Evolutionary conservation across 2,113 vertebrate genomes (phyloP), one percentile per base, ranked within the genome.

Genomic region (Laticauda colubrina): DNA sequence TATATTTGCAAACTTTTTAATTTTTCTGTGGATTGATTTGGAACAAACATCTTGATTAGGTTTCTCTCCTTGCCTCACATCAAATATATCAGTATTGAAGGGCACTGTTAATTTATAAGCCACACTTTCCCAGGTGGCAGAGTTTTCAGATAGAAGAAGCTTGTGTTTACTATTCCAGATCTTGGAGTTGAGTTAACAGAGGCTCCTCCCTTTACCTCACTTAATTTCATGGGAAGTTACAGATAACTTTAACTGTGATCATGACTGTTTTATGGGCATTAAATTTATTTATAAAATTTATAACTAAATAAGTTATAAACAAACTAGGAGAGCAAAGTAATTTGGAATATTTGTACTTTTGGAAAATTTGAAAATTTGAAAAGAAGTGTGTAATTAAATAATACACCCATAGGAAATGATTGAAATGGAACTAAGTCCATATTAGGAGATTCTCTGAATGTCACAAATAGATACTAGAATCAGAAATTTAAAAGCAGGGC

Each of bases 1-100:
- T 96, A 96, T 96, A 96, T 97, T 94, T 96, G 89, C 95, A 90
- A 96, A 92, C 91, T 89, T 93, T 92, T 64, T 96, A 94, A 96
- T 96, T 96, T 96, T 96, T 96, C 95, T 91, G 89, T 0, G 89
- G 96, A 95, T 75, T 88, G 91, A 92, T 95, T 92, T 94, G 85
- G 75, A 94, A 92, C 88, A 89, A 81, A 95, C 94, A 93, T 93
- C 93, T 89, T 21, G 69, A 95, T 94, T 92, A 93, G 34, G 87
- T 95, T 92, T 95, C 91, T 92, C 10, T 34, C 69, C 20, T 53
- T 12, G 3, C 69, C 15, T 1, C 90, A 39, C 1, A 23, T 24
- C 39, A 15, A 75, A 55, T 34, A 91, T 34, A 48, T 18, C 5
- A 21, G 26, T 93, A 95, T 95, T 94, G 93, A 96, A 96, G 96